phyloP scores from a whole-genome alignment of 1,140 invertebrate genomes.

The Platorchestia sp. region DNA sequence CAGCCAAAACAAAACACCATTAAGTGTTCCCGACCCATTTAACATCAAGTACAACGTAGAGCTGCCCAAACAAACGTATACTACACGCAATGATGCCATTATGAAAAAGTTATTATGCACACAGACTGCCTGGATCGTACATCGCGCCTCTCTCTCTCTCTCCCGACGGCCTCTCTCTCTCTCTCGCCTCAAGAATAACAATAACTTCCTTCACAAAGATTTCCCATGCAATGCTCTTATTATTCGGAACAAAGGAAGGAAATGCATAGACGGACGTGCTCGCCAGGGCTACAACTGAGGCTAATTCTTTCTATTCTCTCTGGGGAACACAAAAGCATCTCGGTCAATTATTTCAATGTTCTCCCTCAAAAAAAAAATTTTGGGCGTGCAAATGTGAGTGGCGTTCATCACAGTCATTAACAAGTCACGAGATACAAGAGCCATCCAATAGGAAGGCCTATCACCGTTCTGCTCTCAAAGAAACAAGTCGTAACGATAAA shows the following conservation, averaged over 20 bases:
- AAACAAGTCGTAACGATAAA: slow-evolving; percentile 49
- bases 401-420: slow-evolving; percentile 44
- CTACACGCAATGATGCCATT: slow-evolving; percentile 53
- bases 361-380: neutral
- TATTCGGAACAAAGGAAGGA: slow-evolving; percentile 55
- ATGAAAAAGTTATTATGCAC: slow-evolving; percentile 50
- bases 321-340: slow-evolving; percentile 14
- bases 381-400: slow-evolving; percentile 45
- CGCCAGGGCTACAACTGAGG: neutral
- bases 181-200: slow-evolving; percentile 12
- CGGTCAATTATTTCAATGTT: slow-evolving; percentile 39
- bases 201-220: slow-evolving; percentile 52
- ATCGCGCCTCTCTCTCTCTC: neutral
- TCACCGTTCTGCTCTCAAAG: slow-evolving; percentile 35
- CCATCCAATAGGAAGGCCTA: slow-evolving; percentile 31
- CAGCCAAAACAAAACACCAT: slow-evolving; percentile 49
- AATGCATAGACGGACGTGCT: slow-evolving; percentile 44
- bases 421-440: slow-evolving; percentile 26
- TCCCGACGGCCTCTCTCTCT: neutral
- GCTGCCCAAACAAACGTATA: slow-evolving; percentile 54
- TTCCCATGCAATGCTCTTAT: slow-evolving; percentile 43
- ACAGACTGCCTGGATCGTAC: neutral
- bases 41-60: slow-evolving; percentile 34
- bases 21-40: slow-evolving; percentile 47
- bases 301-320: slow-evolving; percentile 31